phyloP scores from a whole-genome alignment of 2,113 vertebrate genomes.

The Ploceus nigricollis region DNA sequence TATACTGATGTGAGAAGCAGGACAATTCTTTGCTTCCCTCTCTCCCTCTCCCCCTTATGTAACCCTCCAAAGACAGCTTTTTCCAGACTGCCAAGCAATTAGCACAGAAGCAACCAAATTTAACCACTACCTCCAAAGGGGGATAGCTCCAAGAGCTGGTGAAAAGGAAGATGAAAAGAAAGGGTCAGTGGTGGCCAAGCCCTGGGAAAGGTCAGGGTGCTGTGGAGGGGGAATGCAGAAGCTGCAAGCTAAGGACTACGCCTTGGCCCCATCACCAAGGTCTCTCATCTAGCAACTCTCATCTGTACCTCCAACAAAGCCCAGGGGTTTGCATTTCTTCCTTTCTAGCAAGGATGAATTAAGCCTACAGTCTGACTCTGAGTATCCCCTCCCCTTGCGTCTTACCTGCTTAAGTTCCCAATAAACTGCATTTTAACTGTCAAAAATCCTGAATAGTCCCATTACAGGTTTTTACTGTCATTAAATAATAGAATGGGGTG shows the following conservation, averaged over 20 bases:
- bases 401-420: background rate
- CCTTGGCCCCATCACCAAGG: accelerated
- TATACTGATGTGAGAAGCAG: background rate
- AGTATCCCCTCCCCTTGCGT: background rate
- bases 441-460: background rate
- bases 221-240: background rate
- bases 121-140: background rate
- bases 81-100: conserved; percentile 34
- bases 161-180: background rate
- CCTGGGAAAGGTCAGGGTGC: background rate
- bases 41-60: background rate
- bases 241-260: background rate
- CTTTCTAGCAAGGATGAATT: background rate
- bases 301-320: background rate
- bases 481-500: background rate
- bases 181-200: background rate
- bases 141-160: background rate
- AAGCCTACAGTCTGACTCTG: background rate
- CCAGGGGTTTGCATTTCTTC: background rate
- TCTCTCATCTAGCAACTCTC: background rate
- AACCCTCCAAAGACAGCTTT: background rate
- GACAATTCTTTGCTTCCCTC: background rate
- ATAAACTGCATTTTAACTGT: background rate
- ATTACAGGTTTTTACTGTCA: conserved; percentile 5
- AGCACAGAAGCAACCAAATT: background rate